Evolutionary conservation across 2,797 vertebrate species (phyloP).

Genomic region (Pseudocheirus occidentalis): DNA sequence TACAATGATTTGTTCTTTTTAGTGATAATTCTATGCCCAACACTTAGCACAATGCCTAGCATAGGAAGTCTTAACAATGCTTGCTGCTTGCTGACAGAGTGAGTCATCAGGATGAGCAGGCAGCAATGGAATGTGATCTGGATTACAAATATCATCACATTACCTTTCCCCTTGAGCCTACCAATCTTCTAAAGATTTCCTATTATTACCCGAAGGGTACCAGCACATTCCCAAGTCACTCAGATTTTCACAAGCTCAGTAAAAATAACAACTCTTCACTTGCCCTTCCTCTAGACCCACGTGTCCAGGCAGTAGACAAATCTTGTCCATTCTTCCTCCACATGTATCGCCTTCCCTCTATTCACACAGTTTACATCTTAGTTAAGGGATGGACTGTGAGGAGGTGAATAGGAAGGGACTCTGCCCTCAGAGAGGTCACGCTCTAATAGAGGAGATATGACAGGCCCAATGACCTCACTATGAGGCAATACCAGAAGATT

Average conservation of each 20-base stretch:
- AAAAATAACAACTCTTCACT: too few relatives aligned
- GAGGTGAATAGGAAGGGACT: background rate
- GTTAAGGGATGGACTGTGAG: background rate
- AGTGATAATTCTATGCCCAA: too few relatives aligned
- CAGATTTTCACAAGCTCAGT: background rate
- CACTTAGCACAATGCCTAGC: too few relatives aligned
- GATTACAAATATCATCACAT: background rate
- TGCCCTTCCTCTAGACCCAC: background rate
- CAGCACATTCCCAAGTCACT: background rate
- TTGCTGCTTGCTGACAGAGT: too few relatives aligned
- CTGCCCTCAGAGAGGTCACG: background rate
- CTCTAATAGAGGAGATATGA: slow-evolving; percentile 1
- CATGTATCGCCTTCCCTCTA: background rate
- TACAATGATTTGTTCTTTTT: too few relatives aligned
- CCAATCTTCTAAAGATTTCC: background rate
- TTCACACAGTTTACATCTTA: background rate
- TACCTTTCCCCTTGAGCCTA: background rate
- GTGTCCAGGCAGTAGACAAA: background rate
- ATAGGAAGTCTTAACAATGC: too few relatives aligned
- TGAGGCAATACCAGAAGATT: background rate
- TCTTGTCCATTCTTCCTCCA: background rate
- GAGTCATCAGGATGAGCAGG: too few relatives aligned
- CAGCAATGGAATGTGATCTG: too few relatives aligned
- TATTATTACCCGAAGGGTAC: background rate
- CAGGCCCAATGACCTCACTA: slow-evolving; percentile 25